Base-by-base conservation (phyloP, 2,797 vertebrate species). In the Sternarchorhynchus goeldii region DNA sequence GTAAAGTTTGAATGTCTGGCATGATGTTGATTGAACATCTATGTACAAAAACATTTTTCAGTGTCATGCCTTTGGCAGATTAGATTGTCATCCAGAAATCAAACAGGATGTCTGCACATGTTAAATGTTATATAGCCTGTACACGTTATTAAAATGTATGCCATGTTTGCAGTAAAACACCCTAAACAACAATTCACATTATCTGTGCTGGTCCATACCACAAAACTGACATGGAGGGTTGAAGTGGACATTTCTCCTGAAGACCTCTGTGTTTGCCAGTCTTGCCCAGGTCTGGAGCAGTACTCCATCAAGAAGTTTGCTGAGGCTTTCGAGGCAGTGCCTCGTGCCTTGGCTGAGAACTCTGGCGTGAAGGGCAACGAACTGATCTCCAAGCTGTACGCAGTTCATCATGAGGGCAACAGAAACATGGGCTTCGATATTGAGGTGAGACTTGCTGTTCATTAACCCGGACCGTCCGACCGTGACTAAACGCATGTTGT, bases 241-340 rank as follows among this genome's bases (percentile, higher is more conserved):
- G 31, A 16, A 5, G 10, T 7, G 3, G 3, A 1, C 20, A 12
- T 4, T 20, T 17, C 58, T 29, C 20, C 56, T 25, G 34, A 56
- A 20, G 12, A 3, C 34, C 25, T 29, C 39, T 65, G 2, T 16
- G 5, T 75, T 18, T 82, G 67, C 67, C 64, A 99, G 98, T 95
- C 95, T 7, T 96, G 96, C 77, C 98, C 98, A 4, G 97, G 97
- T 60, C 94, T 99, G 57, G 97, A 99, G 85, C 98, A 99, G 12
- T 99, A 99, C 16, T 91, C 97, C 74, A 99, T 99, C 84, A 98
- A 99, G 88, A 98, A 99, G 90, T 99, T 96, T 81, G 97, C 95
- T 0, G 97, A 99, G 73, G 96, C 97, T 0, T 97, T 99, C 45
- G 97, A 98, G 92, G 88, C 87, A 0, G 80, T 99, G 78, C 98